Evolutionary conservation across 2,797 vertebrate species (phyloP).

Genomic region (Moxostoma hubbsi): DNA sequence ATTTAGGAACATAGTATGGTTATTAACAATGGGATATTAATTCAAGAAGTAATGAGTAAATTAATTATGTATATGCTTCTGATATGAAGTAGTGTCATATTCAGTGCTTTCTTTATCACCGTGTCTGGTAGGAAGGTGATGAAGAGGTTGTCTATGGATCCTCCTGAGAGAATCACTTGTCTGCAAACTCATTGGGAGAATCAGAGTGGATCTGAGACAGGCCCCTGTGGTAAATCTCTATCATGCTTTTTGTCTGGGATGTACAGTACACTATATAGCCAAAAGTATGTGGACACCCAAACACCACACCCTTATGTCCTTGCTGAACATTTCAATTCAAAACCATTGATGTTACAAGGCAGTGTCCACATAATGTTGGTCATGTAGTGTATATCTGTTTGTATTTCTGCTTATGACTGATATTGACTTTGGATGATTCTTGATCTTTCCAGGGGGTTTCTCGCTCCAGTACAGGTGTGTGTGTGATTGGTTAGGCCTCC

Average conservation of each 20-base stretch:
- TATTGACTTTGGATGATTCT: constrained; percentile 3
- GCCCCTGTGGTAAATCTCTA: constrained; percentile 88
- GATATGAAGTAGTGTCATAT: neutral
- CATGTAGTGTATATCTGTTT: neutral
- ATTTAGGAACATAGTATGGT: too few species aligned
- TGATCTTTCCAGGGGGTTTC: constrained; percentile 86
- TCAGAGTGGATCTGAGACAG: constrained; percentile 88
- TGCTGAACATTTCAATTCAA: too few species aligned
- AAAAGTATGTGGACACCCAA: neutral
- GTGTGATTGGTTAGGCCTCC: constrained; percentile 94
- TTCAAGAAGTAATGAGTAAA: neutral
- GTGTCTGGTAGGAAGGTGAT: constrained; percentile 85
- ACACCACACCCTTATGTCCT: too few species aligned
- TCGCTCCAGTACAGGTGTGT: constrained; percentile 97
- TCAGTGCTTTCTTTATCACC: neutral
- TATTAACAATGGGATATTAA: neutral
- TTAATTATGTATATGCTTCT: neutral
- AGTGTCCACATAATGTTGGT: too few species aligned
- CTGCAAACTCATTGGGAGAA: constrained; percentile 92
- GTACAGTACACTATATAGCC: constrained; percentile 53
- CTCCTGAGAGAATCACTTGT: constrained; percentile 84
- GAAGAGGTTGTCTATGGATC: constrained; percentile 94
- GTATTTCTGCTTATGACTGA: neutral
- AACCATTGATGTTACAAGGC: neutral
- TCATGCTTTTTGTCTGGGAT: neutral